A percentile compares a stretch with the other conserved stretches of the same genome.
Conservation (phyloP, 2,888 invertebrate genomes). For the Agriopis aurantiaria region DNA sequence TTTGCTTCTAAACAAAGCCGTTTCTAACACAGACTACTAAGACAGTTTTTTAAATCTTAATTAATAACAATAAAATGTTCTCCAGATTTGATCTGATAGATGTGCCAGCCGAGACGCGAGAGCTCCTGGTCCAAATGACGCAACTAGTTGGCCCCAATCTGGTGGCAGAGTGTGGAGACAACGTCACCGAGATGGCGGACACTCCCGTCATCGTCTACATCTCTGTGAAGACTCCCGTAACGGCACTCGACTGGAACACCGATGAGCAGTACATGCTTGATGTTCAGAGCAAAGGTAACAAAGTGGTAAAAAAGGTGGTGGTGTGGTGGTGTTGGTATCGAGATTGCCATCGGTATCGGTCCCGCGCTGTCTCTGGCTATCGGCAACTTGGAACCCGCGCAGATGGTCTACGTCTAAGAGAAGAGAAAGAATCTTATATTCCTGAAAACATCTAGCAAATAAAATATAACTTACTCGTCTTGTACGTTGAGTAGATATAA, state of each 20-base stretch:
- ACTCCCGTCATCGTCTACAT: constrained; percentile 87
- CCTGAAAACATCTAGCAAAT: too few relatives aligned
- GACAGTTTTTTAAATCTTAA: neutral
- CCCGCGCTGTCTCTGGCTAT: too few relatives aligned
- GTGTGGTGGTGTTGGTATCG: too few relatives aligned
- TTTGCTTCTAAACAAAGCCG: neutral
- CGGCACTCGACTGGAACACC: constrained; percentile 88
- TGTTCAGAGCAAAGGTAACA: constrained; percentile 86
- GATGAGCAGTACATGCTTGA: constrained; percentile 89
- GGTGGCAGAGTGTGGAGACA: constrained; percentile 85
- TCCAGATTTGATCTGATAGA: constrained; percentile 83
- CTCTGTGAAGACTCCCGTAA: constrained; percentile 77
- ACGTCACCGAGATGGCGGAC: constrained; percentile 70
- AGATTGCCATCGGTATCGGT: neutral
- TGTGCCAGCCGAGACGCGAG: constrained; percentile 74
- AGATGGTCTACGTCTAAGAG: too few relatives aligned
- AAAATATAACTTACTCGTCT: too few relatives aligned
- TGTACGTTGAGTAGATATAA: too few relatives aligned
- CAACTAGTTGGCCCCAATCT: constrained; percentile 86
- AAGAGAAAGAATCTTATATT: too few relatives aligned
- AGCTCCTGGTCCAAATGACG: constrained; percentile 85
- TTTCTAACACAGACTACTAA: neutral
- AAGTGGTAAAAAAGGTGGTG: too few relatives aligned
- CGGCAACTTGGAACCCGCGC: too few relatives aligned
- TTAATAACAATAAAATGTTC: neutral